Evolutionary conservation across 2,797 vertebrate genomes (phyloP), one percentile per base, ranked within the genome.

Genomic region (Emys orbicularis): DNA sequence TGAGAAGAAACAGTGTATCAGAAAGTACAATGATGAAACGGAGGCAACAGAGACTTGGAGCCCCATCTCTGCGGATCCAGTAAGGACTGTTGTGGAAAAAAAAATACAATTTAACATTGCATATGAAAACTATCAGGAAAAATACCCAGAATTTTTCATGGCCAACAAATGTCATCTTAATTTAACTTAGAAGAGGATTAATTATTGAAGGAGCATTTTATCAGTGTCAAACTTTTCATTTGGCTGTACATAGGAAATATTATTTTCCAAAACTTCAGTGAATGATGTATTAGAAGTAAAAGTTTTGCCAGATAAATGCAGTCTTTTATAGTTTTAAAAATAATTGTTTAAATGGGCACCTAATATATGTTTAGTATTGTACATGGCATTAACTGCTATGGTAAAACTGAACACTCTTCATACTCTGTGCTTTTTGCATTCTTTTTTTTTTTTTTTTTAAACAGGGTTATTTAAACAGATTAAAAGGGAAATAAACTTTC

Each of bases 11-110:
- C 90, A 90, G 94, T 91, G 80, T 88, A 96, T 89, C 97, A 94
- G 93, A 90, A 88, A 95, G 93, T 97, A 97, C 96, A 97, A 98
- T 98, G 98, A 99, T 99, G 99, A 99, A 99, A 98, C 98, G 98
- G 97, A 99, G 99, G 98, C 99, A 98, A 96, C 98, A 99, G 96
- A 97, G 98, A 96, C 97, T 98, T 49, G 99, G 99, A 98, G 98
- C 98, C 54, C 98, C 98, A 1, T 97, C 98, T 81, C 99, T 99
- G 72, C 99, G 98, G 94, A 99, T 99, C 95, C 99, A 99, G 99
- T 99, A 99, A 99, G 99, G 97, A 94, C 92, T 97, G 49, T 79
- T 90, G 95, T 79, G 94, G 59, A 34, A 91, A 97, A 92, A 81
- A 50, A 83, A 91, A 94, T 81, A 83, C 61, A 37, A 34, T 52